Conservation (phyloP, 2,888 invertebrate genomes). For the Acanthosepion lycidas region DNA sequence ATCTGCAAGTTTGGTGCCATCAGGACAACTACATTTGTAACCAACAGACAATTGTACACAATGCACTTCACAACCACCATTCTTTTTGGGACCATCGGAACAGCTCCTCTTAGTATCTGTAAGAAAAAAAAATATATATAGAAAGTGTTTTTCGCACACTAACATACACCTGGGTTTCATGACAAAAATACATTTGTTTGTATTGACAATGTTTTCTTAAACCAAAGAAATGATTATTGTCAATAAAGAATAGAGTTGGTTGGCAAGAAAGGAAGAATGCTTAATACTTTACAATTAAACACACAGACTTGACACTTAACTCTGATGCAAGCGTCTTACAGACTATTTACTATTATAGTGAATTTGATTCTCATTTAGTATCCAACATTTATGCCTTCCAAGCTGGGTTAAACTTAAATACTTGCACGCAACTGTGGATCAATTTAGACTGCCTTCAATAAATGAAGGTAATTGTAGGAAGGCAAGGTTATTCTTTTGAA, state of each 20-base stretch:
- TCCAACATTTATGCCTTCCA: not conserved
- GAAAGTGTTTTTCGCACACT: not conserved
- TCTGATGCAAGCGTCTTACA: no score
- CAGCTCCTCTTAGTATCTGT: not conserved
- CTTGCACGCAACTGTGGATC: not conserved
- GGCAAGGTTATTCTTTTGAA: not conserved
- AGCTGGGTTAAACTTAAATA: not conserved
- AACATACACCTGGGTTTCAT: no score
- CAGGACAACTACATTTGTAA: conserved; percentile 58
- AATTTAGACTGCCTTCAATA: not conserved
- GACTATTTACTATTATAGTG: not conserved
- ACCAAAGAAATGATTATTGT: no score
- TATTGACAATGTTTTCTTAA: no score
- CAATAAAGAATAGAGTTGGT: no score
- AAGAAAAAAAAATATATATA: not conserved
- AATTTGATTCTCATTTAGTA: not conserved
- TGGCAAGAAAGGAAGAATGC: not conserved
- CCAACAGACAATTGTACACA: conserved; percentile 53
- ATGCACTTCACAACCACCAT: conserved; percentile 55
- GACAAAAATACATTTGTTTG: no score
- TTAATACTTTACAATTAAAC: not conserved
- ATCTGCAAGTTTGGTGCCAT: conserved; percentile 55
- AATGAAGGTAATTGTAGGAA: not conserved
- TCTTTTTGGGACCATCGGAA: conserved; percentile 48
- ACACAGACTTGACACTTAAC: no score